Conservation (phyloP, 2,888 invertebrate genomes). For the Sphaerophoria rueppellii region DNA sequence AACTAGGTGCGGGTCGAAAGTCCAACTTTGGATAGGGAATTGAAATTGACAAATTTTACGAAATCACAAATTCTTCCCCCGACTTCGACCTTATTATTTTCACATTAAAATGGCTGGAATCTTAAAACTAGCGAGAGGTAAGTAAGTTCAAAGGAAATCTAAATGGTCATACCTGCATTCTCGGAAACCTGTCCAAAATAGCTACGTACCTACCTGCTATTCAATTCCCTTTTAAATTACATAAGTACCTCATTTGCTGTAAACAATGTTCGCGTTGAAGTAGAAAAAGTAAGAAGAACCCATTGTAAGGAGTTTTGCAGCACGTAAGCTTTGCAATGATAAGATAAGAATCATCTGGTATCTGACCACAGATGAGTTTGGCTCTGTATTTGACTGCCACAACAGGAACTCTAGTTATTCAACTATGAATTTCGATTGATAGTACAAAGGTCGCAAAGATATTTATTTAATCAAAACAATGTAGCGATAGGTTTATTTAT, state of each 20-base stretch:
- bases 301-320: background rate
- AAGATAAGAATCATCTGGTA: background rate
- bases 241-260: constrained; percentile 59
- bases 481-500: background rate
- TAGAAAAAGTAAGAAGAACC: background rate
- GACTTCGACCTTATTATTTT: background rate
- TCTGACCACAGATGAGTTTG: too few species aligned
- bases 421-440: too few species aligned
- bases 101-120: constrained; percentile 57
- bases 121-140: constrained; percentile 70
- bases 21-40: constrained; percentile 75
- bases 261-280: constrained; percentile 11
- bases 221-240: constrained; percentile 30
- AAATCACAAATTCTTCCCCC: constrained; percentile 10
- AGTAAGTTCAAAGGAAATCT: too few species aligned
- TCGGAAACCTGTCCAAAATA: background rate
- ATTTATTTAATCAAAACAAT: background rate
- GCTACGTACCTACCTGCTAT: constrained; percentile 6
- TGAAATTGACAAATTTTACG: constrained; percentile 39
- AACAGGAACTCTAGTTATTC: background rate
- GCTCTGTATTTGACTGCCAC: background rate
- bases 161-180: background rate
- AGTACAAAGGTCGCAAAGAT: constrained; percentile 10
- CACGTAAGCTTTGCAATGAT: constrained; percentile 6
- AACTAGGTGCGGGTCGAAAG: constrained; percentile 76